Evolutionary conservation across 2,888 invertebrate species (phyloP).

Genomic region (Pyralis farinalis): DNA sequence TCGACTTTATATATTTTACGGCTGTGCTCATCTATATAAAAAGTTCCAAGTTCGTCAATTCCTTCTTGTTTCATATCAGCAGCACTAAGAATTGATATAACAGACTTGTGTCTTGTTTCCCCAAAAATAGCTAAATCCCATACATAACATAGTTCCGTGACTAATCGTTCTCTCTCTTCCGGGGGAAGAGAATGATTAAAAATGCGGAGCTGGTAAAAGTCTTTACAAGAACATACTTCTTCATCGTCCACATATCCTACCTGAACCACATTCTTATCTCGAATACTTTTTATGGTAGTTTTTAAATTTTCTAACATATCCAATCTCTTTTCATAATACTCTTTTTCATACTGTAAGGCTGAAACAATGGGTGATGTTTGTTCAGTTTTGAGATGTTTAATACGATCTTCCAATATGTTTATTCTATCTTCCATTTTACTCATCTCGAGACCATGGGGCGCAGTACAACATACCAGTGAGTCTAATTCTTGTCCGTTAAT

Average conservation of each 20-base stretch:
- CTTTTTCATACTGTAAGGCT: constrained; percentile 54
- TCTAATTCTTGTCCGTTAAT: constrained; percentile 44
- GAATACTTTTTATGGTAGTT: constrained; percentile 44
- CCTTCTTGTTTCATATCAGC: constrained; percentile 59
- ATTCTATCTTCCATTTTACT: constrained; percentile 58
- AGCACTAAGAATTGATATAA: constrained; percentile 66
- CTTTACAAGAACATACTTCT: constrained; percentile 53
- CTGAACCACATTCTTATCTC: constrained; percentile 29
- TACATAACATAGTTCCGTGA: constrained; percentile 60
- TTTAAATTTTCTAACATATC: constrained; percentile 52
- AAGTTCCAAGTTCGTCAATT: constrained; percentile 60
- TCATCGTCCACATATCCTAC: constrained; percentile 34
- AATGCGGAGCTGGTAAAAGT: constrained; percentile 60
- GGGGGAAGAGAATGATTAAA: constrained; percentile 60
- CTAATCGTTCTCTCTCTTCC: constrained; percentile 53
- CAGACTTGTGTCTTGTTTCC: constrained; percentile 51
- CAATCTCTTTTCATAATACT: constrained; percentile 51
- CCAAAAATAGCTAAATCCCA: constrained; percentile 66
- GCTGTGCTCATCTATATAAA: constrained; percentile 56
- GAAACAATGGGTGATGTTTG: constrained; percentile 49
- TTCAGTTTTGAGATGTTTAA: constrained; percentile 46
- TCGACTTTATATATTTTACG: constrained; percentile 63
- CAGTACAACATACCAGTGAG: constrained; percentile 49
- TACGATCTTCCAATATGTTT: constrained; percentile 47
- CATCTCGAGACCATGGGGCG: constrained; percentile 54